phyloP scores from a whole-genome alignment of 2,888 invertebrate genomes.

The Conchocele bisecta region DNA sequence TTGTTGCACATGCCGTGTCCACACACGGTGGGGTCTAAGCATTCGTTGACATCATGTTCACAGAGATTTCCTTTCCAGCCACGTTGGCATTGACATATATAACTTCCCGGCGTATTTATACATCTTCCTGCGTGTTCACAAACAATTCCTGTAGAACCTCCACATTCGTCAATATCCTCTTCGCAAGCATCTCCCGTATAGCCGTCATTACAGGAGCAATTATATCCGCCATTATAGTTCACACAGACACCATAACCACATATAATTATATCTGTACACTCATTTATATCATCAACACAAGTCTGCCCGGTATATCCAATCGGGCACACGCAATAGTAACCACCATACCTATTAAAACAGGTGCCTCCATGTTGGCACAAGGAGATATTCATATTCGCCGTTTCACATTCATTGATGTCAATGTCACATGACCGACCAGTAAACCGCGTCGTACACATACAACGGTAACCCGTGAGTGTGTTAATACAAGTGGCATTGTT shows the following conservation, averaged over 20 bases:
- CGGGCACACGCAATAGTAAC: constrained; percentile 47
- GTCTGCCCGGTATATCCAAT: constrained; percentile 16
- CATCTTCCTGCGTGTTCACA: constrained; percentile 24
- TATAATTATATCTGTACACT: constrained; percentile 38
- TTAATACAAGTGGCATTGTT: constrained; percentile 18
- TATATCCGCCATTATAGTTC: constrained; percentile 24
- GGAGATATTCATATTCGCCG: no score
- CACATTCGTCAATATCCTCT: constrained; percentile 26
- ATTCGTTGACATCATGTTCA: constrained; percentile 20
- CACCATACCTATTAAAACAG: constrained; percentile 39
- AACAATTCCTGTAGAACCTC: neutral
- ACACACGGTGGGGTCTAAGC: neutral
- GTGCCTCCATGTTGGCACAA: constrained; percentile 55
- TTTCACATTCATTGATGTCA: constrained; percentile 51
- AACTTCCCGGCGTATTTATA: constrained; percentile 9
- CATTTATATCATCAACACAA: constrained; percentile 34
- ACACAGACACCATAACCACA: constrained; percentile 31
- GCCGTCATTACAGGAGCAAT: constrained; percentile 35
- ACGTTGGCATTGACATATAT: constrained; percentile 8
- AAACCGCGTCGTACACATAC: constrained; percentile 12
- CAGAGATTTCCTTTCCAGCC: constrained; percentile 24
- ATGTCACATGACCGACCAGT: constrained; percentile 20
- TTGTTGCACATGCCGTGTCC: constrained; percentile 11
- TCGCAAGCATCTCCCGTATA: constrained; percentile 24
- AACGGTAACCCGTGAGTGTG: constrained; percentile 1